phyloP scores from a whole-genome alignment of 2,888 invertebrate species.

The Galeopsomyia nigrocyanea region DNA sequence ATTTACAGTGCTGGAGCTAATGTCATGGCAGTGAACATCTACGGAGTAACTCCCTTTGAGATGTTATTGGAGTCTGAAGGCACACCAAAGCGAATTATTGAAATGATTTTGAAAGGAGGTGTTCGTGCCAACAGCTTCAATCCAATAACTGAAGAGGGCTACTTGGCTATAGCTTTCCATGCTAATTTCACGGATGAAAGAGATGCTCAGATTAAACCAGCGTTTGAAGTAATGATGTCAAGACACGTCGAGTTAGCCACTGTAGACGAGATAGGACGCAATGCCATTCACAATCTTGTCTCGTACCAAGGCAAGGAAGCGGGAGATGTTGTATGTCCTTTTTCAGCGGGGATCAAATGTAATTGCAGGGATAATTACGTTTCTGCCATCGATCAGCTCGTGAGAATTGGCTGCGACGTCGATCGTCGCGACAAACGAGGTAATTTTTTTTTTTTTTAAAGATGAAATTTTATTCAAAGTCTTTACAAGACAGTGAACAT shows the following conservation, averaged over 20 bases:
- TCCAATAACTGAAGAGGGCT: background rate
- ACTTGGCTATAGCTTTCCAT: background rate
- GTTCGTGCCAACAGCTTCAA: background rate
- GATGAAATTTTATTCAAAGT: no score
- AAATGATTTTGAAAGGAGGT: background rate
- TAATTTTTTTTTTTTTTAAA: no score
- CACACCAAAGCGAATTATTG: background rate
- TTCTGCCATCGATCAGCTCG: background rate
- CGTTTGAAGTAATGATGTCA: no score
- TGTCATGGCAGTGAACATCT: background rate
- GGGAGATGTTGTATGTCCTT: no score
- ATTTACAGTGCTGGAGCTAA: background rate
- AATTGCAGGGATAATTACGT: background rate
- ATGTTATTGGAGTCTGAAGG: background rate
- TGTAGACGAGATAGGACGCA: background rate
- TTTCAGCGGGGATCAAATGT: background rate
- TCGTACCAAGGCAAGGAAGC: no score
- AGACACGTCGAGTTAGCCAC: background rate
- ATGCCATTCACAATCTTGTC: slow-evolving; percentile 15
- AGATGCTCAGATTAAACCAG: no score
- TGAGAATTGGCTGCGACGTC: background rate
- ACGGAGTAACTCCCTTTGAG: background rate
- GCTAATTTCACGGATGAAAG: no score
- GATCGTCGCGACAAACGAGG: slow-evolving; percentile 2
- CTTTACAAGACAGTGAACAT: no score